Percentiles rank a stretch among this genome's conserved stretches.
phyloP scores from a whole-genome alignment of 1,140 invertebrate genomes.

The Cheumatopsyche charites region DNA sequence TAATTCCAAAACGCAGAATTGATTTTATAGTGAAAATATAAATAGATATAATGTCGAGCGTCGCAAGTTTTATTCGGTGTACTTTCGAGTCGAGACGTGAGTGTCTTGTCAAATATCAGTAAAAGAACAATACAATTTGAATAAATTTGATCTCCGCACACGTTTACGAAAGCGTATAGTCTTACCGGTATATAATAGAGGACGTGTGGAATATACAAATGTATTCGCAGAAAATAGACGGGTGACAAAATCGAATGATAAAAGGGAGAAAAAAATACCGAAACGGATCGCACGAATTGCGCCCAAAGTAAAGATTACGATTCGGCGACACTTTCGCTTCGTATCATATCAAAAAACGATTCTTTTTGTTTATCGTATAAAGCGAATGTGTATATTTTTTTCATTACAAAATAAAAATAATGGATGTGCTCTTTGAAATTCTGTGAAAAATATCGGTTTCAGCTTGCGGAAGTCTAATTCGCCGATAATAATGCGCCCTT shows the following conservation, averaged over 20 bases:
- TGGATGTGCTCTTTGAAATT: too few relatives aligned
- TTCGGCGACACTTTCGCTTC: slow-evolving; percentile 11
- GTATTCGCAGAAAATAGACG: not conserved
- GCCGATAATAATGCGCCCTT: not conserved
- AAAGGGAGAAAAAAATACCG: not conserved
- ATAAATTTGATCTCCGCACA: slow-evolving; percentile 47
- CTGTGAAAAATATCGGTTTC: too few relatives aligned
- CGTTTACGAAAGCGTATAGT: slow-evolving; percentile 28
- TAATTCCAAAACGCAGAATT: too few relatives aligned
- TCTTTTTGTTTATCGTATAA: slow-evolving; percentile 2
- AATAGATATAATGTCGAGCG: not conserved
- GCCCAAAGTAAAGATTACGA: slow-evolving; percentile 19
- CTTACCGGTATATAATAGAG: slow-evolving; percentile 26
- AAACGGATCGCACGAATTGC: not conserved
- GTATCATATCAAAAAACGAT: slow-evolving; percentile 25
- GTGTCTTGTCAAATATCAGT: slow-evolving; percentile 49
- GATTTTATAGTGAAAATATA: too few relatives aligned
- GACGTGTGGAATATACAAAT: slow-evolving; percentile 24
- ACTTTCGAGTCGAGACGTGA: slow-evolving; percentile 42
- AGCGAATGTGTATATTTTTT: not conserved
- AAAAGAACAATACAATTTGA: slow-evolving; percentile 50
- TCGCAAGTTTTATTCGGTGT: not conserved
- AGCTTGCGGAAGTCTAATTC: too few relatives aligned
- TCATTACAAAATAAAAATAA: not conserved
- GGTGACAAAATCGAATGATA: slow-evolving; percentile 7